Conservation (phyloP, 2,113 vertebrate species). For the Upupa epops region DNA sequence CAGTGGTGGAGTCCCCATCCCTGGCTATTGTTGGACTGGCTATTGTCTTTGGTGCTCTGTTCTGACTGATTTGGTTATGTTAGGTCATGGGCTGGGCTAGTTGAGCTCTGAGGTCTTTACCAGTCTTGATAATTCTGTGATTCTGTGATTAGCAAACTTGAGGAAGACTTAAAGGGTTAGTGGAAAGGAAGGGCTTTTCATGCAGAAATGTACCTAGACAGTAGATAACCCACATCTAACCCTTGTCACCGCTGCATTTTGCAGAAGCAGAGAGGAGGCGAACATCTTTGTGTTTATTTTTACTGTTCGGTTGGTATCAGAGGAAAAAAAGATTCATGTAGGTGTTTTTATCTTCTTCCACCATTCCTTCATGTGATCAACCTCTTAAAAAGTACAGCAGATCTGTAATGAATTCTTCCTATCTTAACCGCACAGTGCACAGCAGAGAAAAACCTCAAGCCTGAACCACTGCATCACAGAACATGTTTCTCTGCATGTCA, state of each 20-base stretch:
- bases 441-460: neutral
- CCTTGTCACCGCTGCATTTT: neutral
- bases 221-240: neutral
- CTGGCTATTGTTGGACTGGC: no score
- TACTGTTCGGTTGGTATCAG: neutral
- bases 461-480: neutral
- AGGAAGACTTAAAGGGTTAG: neutral
- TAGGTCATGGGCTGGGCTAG: no score
- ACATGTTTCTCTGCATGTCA: neutral
- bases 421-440: neutral
- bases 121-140: no score
- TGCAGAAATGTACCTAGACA: neutral
- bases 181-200: neutral
- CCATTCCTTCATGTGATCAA: neutral
- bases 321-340: neutral
- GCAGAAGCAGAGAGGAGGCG: neutral
- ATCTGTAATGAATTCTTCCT: neutral
- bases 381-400: neutral
- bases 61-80: no score
- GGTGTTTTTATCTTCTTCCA: neutral
- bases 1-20: no score
- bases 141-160: rapidly evolving
- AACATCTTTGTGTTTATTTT: neutral
- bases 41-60: no score
- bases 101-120: no score